These are phyloP conservation scores for Vanacampus margaritifer DNA, from an alignment of 2,113 vertebrate species.

Conservation along the genomic window DNA sequence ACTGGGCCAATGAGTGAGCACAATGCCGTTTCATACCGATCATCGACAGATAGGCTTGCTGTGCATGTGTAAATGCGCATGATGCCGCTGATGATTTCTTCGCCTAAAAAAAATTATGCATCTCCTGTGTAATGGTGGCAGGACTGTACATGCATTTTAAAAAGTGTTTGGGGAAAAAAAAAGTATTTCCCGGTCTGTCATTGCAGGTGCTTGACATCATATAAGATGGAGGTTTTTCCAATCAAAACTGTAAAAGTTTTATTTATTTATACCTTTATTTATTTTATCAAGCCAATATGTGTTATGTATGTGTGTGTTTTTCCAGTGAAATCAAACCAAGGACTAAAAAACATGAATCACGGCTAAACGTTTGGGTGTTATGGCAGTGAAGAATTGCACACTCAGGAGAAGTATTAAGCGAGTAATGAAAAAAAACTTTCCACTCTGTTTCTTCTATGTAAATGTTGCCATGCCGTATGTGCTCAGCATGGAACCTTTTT, in stretches of 20 bases:
- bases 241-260: neutral
- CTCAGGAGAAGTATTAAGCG: neutral
- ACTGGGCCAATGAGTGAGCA: slow-evolving; percentile 73
- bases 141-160: slow-evolving; percentile 21
- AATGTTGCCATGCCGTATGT: neutral
- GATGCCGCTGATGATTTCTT: slow-evolving; percentile 72
- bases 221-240: neutral
- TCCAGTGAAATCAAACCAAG: neutral
- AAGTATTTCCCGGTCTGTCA: slow-evolving; percentile 6
- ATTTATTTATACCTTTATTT: no score
- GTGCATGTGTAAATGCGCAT: slow-evolving; percentile 35
- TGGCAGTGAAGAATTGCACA: neutral
- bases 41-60: slow-evolving; percentile 61
- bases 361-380: neutral
- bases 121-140: slow-evolving; percentile 26
- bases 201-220: neutral
- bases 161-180: slow-evolving; percentile 24
- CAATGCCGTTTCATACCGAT: slow-evolving; percentile 70
- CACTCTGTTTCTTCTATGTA: neutral
- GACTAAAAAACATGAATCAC: neutral
- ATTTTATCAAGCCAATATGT: no score
- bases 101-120: slow-evolving; percentile 49
- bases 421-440: neutral
- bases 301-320: neutral
- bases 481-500: neutral